These are phyloP conservation scores for Ranitomeya variabilis DNA, from an alignment of 2,113 vertebrate genomes.

Conservation along the genomic window DNA sequence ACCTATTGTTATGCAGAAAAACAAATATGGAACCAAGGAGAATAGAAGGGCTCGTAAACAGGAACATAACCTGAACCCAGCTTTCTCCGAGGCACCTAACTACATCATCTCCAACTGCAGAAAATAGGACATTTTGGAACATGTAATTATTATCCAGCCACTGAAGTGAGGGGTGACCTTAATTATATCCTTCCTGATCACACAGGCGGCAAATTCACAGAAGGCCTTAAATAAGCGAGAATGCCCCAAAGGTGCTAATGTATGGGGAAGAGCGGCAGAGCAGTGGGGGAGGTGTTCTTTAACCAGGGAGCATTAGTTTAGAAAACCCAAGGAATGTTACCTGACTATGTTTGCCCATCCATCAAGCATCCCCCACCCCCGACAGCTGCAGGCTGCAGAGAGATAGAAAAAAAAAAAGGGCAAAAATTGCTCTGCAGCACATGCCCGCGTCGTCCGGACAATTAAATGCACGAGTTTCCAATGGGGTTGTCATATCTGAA, in stretches of 20 bases:
- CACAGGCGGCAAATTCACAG: conserved; percentile 37
- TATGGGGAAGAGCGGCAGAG: conserved; percentile 2
- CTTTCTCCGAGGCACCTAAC: background rate
- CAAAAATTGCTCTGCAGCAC: background rate
- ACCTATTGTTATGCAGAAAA: background rate
- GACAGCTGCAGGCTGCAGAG: conserved; percentile 1
- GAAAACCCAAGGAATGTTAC: conserved; percentile 51
- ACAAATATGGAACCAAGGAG: background rate
- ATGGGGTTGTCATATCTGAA: background rate
- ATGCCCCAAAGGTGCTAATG: conserved; percentile 54
- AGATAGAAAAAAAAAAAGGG: background rate
- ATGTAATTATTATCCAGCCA: background rate
- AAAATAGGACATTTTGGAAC: background rate
- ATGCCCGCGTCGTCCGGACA: background rate
- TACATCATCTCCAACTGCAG: background rate
- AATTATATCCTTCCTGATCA: conserved; percentile 36
- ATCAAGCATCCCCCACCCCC: conserved; percentile 49
- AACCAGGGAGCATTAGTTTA: conserved; percentile 31
- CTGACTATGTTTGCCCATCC: conserved; percentile 46
- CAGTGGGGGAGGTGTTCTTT: conserved; percentile 16
- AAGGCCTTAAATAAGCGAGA: background rate
- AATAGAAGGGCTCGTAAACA: background rate
- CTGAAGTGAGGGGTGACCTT: background rate
- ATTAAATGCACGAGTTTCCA: background rate
- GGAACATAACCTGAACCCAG: background rate